Conservation (phyloP, 2,113 vertebrate genomes). For the Hemibates koningsi region DNA sequence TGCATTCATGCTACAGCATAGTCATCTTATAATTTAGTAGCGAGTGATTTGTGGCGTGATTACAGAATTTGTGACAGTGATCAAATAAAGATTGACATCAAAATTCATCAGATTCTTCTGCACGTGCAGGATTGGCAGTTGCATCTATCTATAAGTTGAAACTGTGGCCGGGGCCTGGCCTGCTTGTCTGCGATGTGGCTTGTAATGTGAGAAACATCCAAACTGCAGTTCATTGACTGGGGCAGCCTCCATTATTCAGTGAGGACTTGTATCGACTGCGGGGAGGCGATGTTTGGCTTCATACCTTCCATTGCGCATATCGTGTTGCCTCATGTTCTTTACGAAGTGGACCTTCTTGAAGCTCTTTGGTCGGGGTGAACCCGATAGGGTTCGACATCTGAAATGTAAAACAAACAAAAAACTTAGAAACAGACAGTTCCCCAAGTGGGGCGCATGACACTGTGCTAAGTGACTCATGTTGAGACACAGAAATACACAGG, state of each 20-base stretch:
- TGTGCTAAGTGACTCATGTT: not conserved
- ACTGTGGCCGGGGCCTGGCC: not conserved
- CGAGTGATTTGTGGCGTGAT: not conserved
- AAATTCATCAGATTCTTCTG: not conserved
- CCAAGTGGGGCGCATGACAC: not conserved
- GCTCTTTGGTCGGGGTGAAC: slow-evolving; percentile 98
- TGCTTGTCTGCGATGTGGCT: not conserved
- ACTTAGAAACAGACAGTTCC: not conserved
- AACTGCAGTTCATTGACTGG: slow-evolving; percentile 42
- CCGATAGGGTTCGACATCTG: slow-evolving; percentile 96
- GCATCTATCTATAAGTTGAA: not conserved
- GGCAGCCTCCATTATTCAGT: slow-evolving; percentile 21
- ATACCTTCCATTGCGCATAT: slow-evolving; percentile 95
- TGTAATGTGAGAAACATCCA: slow-evolving; percentile 50
- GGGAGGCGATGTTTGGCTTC: slow-evolving; percentile 1
- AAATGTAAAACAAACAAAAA: slow-evolving; percentile 26
- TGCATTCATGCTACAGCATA: not conserved
- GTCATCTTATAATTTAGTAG: not conserved
- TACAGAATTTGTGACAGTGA: not conserved
- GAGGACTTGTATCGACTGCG: slow-evolving; percentile 18
- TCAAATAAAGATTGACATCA: not conserved
- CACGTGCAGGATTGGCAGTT: not conserved
- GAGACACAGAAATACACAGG: not conserved
- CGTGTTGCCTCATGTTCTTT: slow-evolving; percentile 95
- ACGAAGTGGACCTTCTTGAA: slow-evolving; percentile 99